phyloP scores from a whole-genome alignment of 2,797 vertebrate species.

The Hyperoplus lanceolatus region DNA sequence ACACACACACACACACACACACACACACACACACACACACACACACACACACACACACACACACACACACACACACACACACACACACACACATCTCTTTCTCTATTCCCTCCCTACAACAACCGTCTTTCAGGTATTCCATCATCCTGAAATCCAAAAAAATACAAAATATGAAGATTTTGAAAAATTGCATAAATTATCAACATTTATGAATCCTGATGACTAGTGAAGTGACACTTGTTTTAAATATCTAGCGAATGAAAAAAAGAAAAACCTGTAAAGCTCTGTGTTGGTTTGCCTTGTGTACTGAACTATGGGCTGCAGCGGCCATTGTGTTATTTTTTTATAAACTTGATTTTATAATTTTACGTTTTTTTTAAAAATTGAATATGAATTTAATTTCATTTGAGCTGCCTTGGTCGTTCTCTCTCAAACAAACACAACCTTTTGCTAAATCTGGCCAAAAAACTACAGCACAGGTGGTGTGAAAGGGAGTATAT shows the following conservation, averaged over 20 bases:
- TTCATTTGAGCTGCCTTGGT: constrained; percentile 78
- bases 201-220: constrained; percentile 72
- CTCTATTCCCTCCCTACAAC: constrained; percentile 10
- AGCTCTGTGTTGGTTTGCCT: constrained; percentile 88
- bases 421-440: constrained; percentile 50
- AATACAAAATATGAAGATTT: constrained; percentile 60
- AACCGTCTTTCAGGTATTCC: constrained; percentile 79
- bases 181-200: constrained; percentile 72
- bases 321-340: constrained; percentile 74
- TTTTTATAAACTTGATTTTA: constrained; percentile 4
- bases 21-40: too few relatives aligned
- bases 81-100: constrained; percentile 48
- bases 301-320: constrained; percentile 81
- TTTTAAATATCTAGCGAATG: constrained; percentile 89
- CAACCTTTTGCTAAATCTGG: constrained; percentile 27
- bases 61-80: background rate
- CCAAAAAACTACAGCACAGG: constrained; percentile 17
- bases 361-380: background rate
- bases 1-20: too few relatives aligned
- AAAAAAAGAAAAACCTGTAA: constrained; percentile 80
- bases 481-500: constrained; percentile 29
- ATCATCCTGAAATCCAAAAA: constrained; percentile 60
- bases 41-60: too few relatives aligned
- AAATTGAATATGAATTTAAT: background rate
- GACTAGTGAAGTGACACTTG: constrained; percentile 85